Evolutionary conservation across 2,113 vertebrate species (phyloP).

Genomic region (Octodon degus): DNA sequence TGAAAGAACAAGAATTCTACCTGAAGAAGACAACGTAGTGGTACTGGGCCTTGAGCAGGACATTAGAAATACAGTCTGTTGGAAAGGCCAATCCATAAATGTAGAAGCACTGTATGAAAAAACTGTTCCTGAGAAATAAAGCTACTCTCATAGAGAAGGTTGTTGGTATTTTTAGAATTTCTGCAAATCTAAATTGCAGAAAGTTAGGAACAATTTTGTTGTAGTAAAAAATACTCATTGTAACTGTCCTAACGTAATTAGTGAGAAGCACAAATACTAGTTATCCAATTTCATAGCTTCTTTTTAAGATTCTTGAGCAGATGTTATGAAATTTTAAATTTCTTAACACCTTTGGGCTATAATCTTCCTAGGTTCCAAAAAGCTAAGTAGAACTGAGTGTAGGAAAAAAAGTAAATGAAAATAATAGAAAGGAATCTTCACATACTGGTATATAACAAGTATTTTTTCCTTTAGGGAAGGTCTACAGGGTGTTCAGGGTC

Average conservation of each 20-base stretch:
- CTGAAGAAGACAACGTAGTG: not conserved
- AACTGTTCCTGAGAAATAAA: constrained; percentile 7
- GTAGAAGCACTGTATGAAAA: not conserved
- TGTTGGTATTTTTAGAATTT: constrained; percentile 46
- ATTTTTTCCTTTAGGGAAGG: not conserved
- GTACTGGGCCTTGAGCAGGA: not conserved
- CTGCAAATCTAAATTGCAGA: constrained; percentile 7
- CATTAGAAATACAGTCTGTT: not conserved
- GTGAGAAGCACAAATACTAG: constrained; percentile 44
- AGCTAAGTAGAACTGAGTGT: constrained; percentile 50
- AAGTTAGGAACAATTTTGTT: constrained; percentile 44
- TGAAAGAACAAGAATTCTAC: not conserved
- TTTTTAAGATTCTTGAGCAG: constrained; percentile 39
- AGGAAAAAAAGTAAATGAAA: constrained; percentile 30
- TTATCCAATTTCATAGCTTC: constrained; percentile 39
- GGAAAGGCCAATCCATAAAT: not conserved
- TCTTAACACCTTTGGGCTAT: constrained; percentile 53
- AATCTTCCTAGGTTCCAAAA: constrained; percentile 60
- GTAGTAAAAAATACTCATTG: constrained; percentile 46
- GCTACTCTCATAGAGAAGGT: not conserved
- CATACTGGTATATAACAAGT: not conserved
- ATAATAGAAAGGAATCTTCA: constrained; percentile 38
- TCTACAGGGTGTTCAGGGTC: no score
- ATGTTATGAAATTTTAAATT: constrained; percentile 64
- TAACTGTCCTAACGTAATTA: constrained; percentile 58